Conservation (phyloP, 2,113 vertebrate genomes). For the Pedionomus torquatus region DNA sequence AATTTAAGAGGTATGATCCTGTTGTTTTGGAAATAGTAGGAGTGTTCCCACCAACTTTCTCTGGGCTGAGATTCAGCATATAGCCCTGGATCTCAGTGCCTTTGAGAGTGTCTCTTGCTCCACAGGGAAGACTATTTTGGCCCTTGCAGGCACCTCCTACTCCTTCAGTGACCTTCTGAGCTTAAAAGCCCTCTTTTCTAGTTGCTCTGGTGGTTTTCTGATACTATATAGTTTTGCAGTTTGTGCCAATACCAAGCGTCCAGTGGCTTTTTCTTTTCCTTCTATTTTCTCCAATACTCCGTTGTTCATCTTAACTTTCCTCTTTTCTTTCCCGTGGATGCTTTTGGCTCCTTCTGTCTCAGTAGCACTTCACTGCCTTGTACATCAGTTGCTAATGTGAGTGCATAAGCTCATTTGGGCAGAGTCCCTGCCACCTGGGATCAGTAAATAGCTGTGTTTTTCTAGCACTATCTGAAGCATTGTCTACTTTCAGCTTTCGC, state of each 20-base stretch:
- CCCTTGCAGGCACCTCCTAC: background rate
- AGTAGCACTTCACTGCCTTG: background rate
- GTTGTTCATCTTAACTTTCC: background rate
- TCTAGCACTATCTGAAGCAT: background rate
- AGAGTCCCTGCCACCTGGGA: background rate
- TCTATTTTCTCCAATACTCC: background rate
- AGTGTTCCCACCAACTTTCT: background rate
- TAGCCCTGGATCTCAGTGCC: background rate
- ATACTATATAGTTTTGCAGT: background rate
- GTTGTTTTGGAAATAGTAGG: background rate
- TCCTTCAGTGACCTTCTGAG: background rate
- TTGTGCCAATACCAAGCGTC: background rate
- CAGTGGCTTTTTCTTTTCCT: background rate
- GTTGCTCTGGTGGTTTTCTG: background rate
- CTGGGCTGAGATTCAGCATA: background rate
- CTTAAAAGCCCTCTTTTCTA: background rate
- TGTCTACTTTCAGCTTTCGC: background rate
- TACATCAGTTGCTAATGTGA: background rate
- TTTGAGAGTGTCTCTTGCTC: background rate
- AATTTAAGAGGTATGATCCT: background rate
- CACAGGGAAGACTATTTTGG: background rate
- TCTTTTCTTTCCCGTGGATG: background rate
- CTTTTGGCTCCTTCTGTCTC: background rate
- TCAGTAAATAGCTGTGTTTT: background rate
- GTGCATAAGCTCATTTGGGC: accelerated